These are phyloP conservation scores for Epinephelus awoara DNA, from an alignment of 2,797 vertebrate genomes.

Conservation along the genomic window DNA sequence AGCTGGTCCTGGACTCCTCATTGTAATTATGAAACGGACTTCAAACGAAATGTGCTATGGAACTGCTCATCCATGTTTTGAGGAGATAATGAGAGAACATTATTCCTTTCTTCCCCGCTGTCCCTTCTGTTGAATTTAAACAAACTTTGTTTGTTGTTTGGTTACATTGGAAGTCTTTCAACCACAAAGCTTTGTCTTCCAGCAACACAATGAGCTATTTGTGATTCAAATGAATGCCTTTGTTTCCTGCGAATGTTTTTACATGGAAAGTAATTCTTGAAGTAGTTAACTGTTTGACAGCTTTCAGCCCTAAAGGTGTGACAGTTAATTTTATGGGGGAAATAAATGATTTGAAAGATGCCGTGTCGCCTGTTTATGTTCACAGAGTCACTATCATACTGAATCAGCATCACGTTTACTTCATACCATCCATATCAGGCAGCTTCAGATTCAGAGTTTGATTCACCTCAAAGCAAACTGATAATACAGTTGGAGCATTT, in stretches of 20 bases:
- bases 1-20: background rate
- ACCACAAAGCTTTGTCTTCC: conserved; percentile 17
- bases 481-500: background rate
- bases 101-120: conserved; percentile 15
- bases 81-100: conserved; percentile 32
- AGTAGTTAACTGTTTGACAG: conserved; percentile 8
- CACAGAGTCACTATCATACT: background rate
- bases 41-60: conserved; percentile 23
- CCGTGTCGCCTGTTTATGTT: background rate
- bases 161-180: conserved; percentile 41
- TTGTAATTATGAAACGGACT: conserved; percentile 31
- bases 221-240: conserved; percentile 42
- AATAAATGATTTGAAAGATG: background rate
- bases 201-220: conserved; percentile 27
- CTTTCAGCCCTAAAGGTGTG: background rate
- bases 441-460: background rate
- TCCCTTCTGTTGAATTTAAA: conserved; percentile 42
- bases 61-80: conserved; percentile 25
- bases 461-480: background rate
- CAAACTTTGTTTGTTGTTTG: conserved; percentile 32
- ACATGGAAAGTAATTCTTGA: conserved; percentile 3
- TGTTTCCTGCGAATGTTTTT: conserved; percentile 14
- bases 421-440: background rate
- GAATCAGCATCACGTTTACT: background rate
- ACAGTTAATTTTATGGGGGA: background rate